phyloP scores from a whole-genome alignment of 1,140 invertebrate genomes.

The Drosophila sucinea region DNA sequence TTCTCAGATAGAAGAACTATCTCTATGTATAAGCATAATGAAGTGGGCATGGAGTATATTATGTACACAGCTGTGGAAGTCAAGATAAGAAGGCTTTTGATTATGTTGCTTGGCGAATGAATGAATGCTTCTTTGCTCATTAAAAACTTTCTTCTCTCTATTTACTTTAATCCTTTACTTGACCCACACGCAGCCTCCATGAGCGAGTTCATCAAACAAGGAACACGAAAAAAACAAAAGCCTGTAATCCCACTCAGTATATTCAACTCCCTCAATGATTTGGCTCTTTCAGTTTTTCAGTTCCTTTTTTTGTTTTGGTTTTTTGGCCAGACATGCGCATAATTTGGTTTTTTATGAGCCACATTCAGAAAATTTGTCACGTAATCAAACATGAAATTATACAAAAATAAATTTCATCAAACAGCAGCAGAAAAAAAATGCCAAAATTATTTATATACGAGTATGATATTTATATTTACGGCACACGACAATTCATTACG shows the following conservation, averaged over 20 bases:
- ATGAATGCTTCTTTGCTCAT: not conserved
- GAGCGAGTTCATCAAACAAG: conserved; percentile 9
- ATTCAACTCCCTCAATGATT: conserved; percentile 20
- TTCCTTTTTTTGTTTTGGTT: not conserved
- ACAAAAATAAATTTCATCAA: conserved; percentile 55
- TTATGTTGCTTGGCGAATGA: not conserved
- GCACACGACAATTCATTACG: conserved; percentile 58
- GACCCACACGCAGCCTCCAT: conserved; percentile 9
- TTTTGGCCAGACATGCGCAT: conserved; percentile 15
- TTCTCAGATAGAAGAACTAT: conserved; percentile 12
- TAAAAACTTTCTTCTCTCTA: conserved; percentile 2
- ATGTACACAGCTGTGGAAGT: conserved; percentile 4
- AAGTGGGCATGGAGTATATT: not conserved
- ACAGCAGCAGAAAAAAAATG: conserved; percentile 19
- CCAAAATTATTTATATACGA: conserved; percentile 35
- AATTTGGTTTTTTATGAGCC: conserved; percentile 32
- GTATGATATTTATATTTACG: conserved; percentile 58
- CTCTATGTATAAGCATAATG: conserved; percentile 2
- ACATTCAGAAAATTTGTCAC: conserved; percentile 57
- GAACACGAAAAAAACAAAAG: not conserved
- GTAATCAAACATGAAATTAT: conserved; percentile 64
- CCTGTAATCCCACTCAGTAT: not conserved
- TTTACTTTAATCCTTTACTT: conserved; percentile 26
- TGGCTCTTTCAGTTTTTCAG: conserved; percentile 13
- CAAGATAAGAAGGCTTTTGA: not conserved